These are phyloP conservation scores for Argyresthia albistria DNA, from an alignment of 2,888 invertebrate genomes.

Conservation along the genomic window DNA sequence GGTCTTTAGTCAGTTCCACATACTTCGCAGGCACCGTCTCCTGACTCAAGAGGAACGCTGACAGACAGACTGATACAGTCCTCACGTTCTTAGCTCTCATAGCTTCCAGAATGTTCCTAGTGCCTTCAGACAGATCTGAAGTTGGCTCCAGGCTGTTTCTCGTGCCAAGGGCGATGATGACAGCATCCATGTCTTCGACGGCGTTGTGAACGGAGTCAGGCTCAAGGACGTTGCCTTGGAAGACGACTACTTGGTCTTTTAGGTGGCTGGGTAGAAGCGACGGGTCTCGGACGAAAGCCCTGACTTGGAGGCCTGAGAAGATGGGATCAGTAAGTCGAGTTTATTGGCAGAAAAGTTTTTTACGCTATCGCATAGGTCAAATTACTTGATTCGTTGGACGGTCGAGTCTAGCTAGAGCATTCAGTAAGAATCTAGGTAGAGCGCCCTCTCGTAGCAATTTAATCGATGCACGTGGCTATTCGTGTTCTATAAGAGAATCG, in stretches of 20 bases:
- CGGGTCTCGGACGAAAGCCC: conserved; percentile 82
- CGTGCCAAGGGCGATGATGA: conserved; percentile 85
- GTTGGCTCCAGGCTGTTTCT: conserved; percentile 83
- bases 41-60: conserved; percentile 85
- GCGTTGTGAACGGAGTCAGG: conserved; percentile 80
- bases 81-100: conserved; percentile 82
- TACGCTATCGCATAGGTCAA: too few relatives aligned
- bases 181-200: conserved; percentile 79
- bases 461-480: too few relatives aligned
- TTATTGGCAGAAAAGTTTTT: too few relatives aligned
- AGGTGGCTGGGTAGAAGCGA: conserved; percentile 78
- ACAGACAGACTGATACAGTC: conserved; percentile 81
- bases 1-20: conserved; percentile 83
- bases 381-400: too few relatives aligned
- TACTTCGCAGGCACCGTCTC: conserved; percentile 82
- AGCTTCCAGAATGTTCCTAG: conserved; percentile 82
- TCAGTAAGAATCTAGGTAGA: too few relatives aligned
- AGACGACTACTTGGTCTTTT: conserved; percentile 77
- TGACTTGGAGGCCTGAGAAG: conserved; percentile 75
- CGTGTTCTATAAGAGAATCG: too few relatives aligned
- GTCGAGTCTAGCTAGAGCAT: too few relatives aligned
- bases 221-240: conserved; percentile 83
- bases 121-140: conserved; percentile 84
- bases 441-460: too few relatives aligned
- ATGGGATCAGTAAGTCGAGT: too few relatives aligned